Base-by-base conservation (phyloP, 1,140 invertebrate genomes). In the Oncopeltus fasciatus region DNA sequence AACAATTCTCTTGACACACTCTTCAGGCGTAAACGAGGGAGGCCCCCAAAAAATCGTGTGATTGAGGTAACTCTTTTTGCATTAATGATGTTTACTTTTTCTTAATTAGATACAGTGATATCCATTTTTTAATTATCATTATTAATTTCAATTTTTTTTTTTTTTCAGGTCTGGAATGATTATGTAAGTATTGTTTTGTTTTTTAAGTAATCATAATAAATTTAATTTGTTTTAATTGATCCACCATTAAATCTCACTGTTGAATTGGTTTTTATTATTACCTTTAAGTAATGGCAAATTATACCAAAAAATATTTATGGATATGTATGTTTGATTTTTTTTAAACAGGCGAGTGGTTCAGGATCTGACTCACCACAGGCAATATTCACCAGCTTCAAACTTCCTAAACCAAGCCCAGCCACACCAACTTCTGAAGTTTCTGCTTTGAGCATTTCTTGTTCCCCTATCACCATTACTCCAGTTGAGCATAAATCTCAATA, bases 341-440 rank as follows among this genome's bases (percentile, higher is more conserved):
- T n/a, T n/a, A n/a, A n/a, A 14, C 56, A 69, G 68, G 67, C 67
- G 33, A 68, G 69, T 12, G 68, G 67, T 16, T 61, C 64, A 67
- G 78, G 79, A 57, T 77, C 80, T 64, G 81, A 83, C 60, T 85
- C 86, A 29, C 89, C 89, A 8, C 89, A 93, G 74, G 91, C 90
- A 8, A 92, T 94, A 66, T 94, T 93, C 71, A 92, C 90, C 26
- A 92, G 89, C 67, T 94, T 93, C 71, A 94, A 94, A 72, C 76
- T 94, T 60, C 90, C 90, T 20, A 91, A 92, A 75, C 80, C 81
- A 2, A 65, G 58, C 28, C 49, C 49, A 24, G 49, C 24, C 2
- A 53, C 49, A 2, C 49, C 49, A 18, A 53, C 49, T 14, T 53
- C 49, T 14, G 49, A 53, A 8, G 49, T 53, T 8, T 24, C 49